A percentile compares a stretch with the other conserved stretches of the same genome.
Evolutionary conservation across 2,797 vertebrate genomes (phyloP).

Genomic region (Lophotriccus pileatus): DNA sequence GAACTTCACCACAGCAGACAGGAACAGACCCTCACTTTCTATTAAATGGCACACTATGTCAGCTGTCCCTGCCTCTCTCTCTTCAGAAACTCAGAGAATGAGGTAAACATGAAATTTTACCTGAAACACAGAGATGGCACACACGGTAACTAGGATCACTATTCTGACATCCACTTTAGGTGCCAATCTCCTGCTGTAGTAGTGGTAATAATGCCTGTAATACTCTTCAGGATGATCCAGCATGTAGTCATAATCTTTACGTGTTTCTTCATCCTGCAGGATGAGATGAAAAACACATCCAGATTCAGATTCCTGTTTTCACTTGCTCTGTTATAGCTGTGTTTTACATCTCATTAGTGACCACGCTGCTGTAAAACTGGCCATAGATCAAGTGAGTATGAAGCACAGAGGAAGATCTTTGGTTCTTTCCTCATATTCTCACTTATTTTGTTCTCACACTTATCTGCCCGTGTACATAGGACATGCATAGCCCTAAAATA

Average conservation of each 20-base stretch:
- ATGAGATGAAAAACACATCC: background rate
- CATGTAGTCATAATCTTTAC: slow-evolving; percentile 97
- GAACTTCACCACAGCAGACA: background rate
- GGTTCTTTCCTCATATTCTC: background rate
- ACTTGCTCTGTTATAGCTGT: background rate
- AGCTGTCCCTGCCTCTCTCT: background rate
- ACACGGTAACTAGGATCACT: slow-evolving; percentile 91
- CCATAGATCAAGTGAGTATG: fast-evolving
- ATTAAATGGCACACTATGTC: fast-evolving
- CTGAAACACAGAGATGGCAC: slow-evolving; percentile 92
- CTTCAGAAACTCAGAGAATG: background rate
- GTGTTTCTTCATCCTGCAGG: slow-evolving; percentile 90
- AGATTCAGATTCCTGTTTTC: background rate
- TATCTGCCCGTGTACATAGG: background rate
- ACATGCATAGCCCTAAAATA: background rate
- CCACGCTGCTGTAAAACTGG: background rate
- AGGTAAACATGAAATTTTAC: slow-evolving; percentile 62
- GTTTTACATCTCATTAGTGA: background rate
- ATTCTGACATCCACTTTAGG: slow-evolving; percentile 92
- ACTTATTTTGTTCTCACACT: background rate
- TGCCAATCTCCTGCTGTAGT: slow-evolving; percentile 88
- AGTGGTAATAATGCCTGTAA: slow-evolving; percentile 95
- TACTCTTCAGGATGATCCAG: slow-evolving; percentile 96
- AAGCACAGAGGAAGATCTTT: background rate
- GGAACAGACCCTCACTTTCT: fast-evolving